Conservation (phyloP, 2,113 vertebrate species). For the Chaetodon auriga region DNA sequence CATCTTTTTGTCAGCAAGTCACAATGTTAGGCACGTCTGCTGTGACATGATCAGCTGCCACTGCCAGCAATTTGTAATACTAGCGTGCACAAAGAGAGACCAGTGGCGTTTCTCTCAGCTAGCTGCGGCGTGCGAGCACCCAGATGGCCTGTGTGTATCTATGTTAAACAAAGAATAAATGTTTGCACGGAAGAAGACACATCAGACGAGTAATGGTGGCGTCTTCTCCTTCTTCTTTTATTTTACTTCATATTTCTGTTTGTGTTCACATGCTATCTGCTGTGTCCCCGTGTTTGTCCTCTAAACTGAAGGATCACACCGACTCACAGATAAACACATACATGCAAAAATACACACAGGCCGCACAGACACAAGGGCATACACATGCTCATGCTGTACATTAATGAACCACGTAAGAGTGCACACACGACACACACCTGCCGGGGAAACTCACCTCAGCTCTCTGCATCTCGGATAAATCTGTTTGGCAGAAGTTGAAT, state of each 20-base stretch:
- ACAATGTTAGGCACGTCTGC: conserved; percentile 48
- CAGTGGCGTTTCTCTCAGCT: conserved; percentile 11
- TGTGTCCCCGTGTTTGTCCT: conserved; percentile 61
- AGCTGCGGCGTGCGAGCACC: conserved; percentile 5
- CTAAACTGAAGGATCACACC: conserved; percentile 64
- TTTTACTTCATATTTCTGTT: conserved; percentile 35
- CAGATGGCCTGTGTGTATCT: conserved; percentile 48
- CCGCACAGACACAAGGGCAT: background rate
- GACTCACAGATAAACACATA: conserved; percentile 43
- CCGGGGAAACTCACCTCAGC: conserved; percentile 36
- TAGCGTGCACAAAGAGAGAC: conserved; percentile 29
- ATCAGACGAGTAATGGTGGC: conserved; percentile 38
- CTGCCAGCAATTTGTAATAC: conserved; percentile 47
- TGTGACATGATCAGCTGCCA: conserved; percentile 27
- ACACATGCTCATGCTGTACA: background rate
- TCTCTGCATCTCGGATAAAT: conserved; percentile 44
- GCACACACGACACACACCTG: conserved; percentile 26
- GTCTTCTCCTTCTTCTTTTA: conserved; percentile 30
- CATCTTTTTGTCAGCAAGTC: conserved; percentile 51
- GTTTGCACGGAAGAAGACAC: conserved; percentile 35
- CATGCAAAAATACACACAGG: background rate
- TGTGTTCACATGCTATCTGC: conserved; percentile 18
- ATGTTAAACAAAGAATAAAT: conserved; percentile 54
- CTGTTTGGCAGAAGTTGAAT: conserved; percentile 47
- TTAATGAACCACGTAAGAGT: background rate